Evolutionary conservation across 2,797 vertebrate species (phyloP), one percentile per base, ranked within the genome.

Genomic region (Gallinago stenura): DNA sequence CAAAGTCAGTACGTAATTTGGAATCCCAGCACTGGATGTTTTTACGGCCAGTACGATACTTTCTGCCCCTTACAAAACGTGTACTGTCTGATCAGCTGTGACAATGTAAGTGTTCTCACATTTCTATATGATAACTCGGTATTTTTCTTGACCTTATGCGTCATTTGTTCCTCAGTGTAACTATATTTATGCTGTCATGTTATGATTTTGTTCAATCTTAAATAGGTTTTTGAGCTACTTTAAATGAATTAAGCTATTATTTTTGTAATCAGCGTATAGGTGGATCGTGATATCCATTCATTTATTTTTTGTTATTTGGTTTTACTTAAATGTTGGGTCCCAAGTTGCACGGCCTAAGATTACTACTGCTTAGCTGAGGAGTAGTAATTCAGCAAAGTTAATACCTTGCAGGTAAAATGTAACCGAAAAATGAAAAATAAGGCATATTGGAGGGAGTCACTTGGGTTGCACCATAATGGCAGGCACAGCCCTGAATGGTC

Each of bases 61-160:
- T 99, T 99, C 98, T 99, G 99, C 93, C 99, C 99, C 4, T 97
- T 99, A 93, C 98, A 99, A 82, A 98, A 98, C 13, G 98, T 99
- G 7, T 98, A 98, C 82, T 99, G 99, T 86, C 97, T 99, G 93
- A 98, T 99, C 91, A 98, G 98, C 75, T 96, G 98, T 31, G 99
- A 99, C 83, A 99, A 99, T 22, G 99, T 99, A 97, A 99, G 99
- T 83, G 66, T 77, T 71, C 33, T 56, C n/a, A 53, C 16, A 13
- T 37, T 69, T 76, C 35, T 72, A 1, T n/a, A 43, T 12, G 54
- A 5, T 50, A 71, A 46, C 17, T 46, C 24, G 13, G 0, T 64
- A 26, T 14, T 82, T 46, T 80, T 73, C 57, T 83, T 77, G 18
- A 61, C 18, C 6, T 73, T 35, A 12, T 3, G 6, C 12, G 51